Percentiles rank a stretch among this genome's conserved stretches.
phyloP scores from a whole-genome alignment of 2,797 vertebrate species.

The Smutsia temminckii region DNA sequence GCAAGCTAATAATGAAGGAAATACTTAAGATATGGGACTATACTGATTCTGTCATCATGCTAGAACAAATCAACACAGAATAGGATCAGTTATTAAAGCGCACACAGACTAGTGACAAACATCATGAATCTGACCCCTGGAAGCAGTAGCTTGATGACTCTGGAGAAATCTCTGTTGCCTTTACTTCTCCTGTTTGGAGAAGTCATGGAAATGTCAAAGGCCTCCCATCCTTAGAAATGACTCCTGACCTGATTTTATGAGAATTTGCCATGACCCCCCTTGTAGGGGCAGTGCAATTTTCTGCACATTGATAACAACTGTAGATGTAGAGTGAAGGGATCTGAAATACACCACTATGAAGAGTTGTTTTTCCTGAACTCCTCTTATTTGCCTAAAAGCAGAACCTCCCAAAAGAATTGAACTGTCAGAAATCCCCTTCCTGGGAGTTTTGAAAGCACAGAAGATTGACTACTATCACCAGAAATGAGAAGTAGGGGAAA shows the following conservation, averaged over 20 bases:
- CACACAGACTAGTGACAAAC: neutral
- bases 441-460: neutral
- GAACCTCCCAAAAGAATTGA: neutral
- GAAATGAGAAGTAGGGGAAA: neutral
- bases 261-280: neutral
- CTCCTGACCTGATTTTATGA: neutral
- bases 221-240: neutral
- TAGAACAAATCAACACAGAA: slow-evolving; percentile 44
- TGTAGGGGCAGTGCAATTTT: neutral
- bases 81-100: neutral
- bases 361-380: neutral
- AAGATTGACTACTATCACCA: neutral
- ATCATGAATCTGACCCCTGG: neutral
- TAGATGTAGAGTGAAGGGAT: neutral
- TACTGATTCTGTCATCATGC: slow-evolving; percentile 37
- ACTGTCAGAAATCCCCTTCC: neutral
- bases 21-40: neutral
- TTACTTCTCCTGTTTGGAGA: neutral
- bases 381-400: neutral
- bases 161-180: slow-evolving; percentile 5
- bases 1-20: slow-evolving; percentile 56
- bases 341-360: neutral
- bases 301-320: neutral
- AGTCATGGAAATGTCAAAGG: slow-evolving; percentile 17
- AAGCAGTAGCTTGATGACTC: neutral